Base-by-base conservation (phyloP, 2,888 invertebrate genomes). In the Zaprionus obscuricornis region DNA sequence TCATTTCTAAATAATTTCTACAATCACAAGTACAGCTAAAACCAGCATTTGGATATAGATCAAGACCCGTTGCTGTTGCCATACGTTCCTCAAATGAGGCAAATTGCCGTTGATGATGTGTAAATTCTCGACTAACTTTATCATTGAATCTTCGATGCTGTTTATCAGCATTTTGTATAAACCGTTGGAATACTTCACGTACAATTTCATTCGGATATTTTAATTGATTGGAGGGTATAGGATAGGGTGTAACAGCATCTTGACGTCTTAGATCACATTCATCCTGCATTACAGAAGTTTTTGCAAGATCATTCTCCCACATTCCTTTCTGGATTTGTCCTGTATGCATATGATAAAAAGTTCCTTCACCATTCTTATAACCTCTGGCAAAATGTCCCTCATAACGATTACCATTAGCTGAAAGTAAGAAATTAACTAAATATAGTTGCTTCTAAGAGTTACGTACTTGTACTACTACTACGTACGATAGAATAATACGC, bases 321-420 rank as follows among this genome's bases (percentile, higher is more conserved):
- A 89, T 82, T 2, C 90, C 90, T 42, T 90, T 90, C 59, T 90
- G 90, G 11, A 89, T 67, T 43, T 90, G 90, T 0, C 90, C 90
- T 0, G 88, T 89, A 18, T 84, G 71, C 67, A 74, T 78, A 45
- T 90, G 90, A 51, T 88, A 88, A 45, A 84, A 90, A 16, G 86
- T 64, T 8, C 90, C 90, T 54, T 90, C 89, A 1, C 90, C 90
- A 54, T 88, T 88, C 60, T 90, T 90, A 31, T 72, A 71, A 2
- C 88, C 90, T 2, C 87, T 68, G 1, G 86, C 79, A 55, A 88
- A 90, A 20, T 84, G 71, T 6, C 90, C 90, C 57, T 90, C 89
- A 67, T 88, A 90, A 2, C 89, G 87, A 65, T 90, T 89, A 1
- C 88, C 88, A 76, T 90, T 90, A 4, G 65, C 90, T 89, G 16